A percentile compares a stretch with the other conserved stretches of the same genome.
phyloP scores from a whole-genome alignment of 1,140 invertebrate species.

The Teleopsis dalmanni region DNA sequence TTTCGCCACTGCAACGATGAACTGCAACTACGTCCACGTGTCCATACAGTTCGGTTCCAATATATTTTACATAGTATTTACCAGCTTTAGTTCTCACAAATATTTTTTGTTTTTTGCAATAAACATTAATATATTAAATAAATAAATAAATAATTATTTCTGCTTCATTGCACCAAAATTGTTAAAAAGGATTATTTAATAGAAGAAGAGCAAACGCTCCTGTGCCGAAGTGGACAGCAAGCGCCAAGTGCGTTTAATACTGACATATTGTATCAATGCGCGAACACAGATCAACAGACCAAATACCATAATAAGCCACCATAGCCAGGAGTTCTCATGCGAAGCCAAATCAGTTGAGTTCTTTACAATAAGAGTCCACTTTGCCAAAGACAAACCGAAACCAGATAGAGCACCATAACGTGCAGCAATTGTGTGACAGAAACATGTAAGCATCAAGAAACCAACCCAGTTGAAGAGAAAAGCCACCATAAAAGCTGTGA shows the following conservation, averaged over 20 bases:
- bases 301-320: slow-evolving; percentile 85
- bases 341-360: slow-evolving; percentile 77
- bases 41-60: too few species aligned
- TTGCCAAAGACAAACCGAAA: slow-evolving; percentile 84
- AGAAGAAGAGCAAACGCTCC: slow-evolving; percentile 78
- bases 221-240: slow-evolving; percentile 75
- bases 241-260: slow-evolving; percentile 83
- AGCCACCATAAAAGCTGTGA: slow-evolving; percentile 77
- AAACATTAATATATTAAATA: too few species aligned
- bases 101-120: too few species aligned
- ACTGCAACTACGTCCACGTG: too few species aligned
- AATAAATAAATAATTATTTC: too few species aligned
- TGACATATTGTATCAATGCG: slow-evolving; percentile 80
- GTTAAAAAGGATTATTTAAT: too few species aligned
- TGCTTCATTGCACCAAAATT: too few species aligned
- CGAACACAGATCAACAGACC: slow-evolving; percentile 82
- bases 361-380: slow-evolving; percentile 91
- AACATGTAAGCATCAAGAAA: slow-evolving; percentile 82
- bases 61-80: too few species aligned
- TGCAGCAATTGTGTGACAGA: slow-evolving; percentile 88
- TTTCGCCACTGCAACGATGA: too few species aligned
- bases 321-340: slow-evolving; percentile 79
- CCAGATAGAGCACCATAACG: slow-evolving; percentile 86
- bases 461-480: slow-evolving; percentile 95
- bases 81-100: too few species aligned